phyloP scores from a whole-genome alignment of 2,113 vertebrate genomes.

The Thryonomys swinderianus region DNA sequence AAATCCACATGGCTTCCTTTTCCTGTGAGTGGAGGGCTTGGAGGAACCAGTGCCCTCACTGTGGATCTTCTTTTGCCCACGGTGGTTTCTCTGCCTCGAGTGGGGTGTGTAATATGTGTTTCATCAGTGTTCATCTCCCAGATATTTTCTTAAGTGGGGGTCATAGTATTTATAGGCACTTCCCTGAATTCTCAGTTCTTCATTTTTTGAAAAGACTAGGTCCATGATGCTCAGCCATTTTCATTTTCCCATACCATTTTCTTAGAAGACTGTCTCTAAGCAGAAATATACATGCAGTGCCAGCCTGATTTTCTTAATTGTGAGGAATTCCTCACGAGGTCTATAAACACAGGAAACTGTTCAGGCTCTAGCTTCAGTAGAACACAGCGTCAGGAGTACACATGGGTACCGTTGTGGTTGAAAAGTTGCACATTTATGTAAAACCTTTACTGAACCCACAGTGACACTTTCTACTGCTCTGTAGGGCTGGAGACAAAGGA shows the following conservation, averaged over 20 bases:
- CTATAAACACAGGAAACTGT: not conserved
- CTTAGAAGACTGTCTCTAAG: not conserved
- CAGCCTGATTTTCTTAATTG: not conserved
- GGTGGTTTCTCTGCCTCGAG: not conserved
- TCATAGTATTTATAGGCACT: not conserved
- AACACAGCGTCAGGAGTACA: not conserved
- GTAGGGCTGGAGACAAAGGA: not conserved
- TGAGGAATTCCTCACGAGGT: not conserved
- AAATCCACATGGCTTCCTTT: not conserved
- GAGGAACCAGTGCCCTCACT: not conserved
- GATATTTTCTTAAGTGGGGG: not conserved
- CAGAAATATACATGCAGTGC: not conserved
- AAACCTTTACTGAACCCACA: not conserved
- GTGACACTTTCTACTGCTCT: not conserved
- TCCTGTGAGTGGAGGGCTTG: not conserved
- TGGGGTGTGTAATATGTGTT: not conserved
- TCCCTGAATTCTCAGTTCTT: conserved; percentile 36
- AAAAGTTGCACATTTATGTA: not conserved
- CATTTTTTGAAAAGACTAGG: not conserved
- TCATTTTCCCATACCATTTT: not conserved
- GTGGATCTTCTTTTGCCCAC: not conserved
- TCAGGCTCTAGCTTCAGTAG: not conserved
- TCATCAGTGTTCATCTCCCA: not conserved
- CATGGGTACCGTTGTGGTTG: not conserved
- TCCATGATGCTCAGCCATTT: not conserved